A percentile compares a stretch with the other conserved stretches of the same genome.
phyloP scores from a whole-genome alignment of 2,113 vertebrate genomes.

The Cygnus atratus region DNA sequence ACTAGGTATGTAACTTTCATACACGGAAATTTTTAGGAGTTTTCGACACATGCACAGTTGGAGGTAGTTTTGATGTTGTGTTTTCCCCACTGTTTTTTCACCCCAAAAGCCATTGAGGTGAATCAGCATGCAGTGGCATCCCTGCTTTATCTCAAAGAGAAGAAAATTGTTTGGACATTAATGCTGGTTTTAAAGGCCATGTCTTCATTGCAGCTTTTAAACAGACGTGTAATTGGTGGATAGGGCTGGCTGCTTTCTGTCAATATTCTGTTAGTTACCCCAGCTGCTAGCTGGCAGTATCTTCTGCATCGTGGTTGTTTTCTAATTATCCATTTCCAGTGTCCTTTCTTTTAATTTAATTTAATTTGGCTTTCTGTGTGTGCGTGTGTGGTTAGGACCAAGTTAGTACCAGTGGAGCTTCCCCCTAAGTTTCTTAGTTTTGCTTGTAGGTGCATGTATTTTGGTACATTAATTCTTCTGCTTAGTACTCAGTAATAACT shows the following conservation, averaged over 20 bases:
- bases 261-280: conserved; percentile 23
- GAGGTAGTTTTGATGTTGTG: background rate
- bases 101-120: background rate
- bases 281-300: conserved; percentile 10
- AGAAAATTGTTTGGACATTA: background rate
- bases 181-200: conserved; percentile 4
- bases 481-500: background rate
- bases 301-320: conserved; percentile 15
- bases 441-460: background rate
- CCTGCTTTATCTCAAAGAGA: background rate
- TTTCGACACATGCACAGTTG: background rate
- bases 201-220: conserved; percentile 19
- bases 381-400: background rate
- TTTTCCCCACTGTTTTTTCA: background rate
- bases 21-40: background rate
- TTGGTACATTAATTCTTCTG: background rate
- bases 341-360: background rate
- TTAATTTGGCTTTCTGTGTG: background rate
- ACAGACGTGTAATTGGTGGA: conserved; percentile 4
- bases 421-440: background rate
- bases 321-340: conserved; percentile 22
- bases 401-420: background rate
- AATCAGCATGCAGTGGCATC: background rate
- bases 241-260: conserved; percentile 49
- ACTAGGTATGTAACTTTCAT: background rate